phyloP scores from a whole-genome alignment of 2,888 invertebrate species.

The Seladonia tumulorum region DNA sequence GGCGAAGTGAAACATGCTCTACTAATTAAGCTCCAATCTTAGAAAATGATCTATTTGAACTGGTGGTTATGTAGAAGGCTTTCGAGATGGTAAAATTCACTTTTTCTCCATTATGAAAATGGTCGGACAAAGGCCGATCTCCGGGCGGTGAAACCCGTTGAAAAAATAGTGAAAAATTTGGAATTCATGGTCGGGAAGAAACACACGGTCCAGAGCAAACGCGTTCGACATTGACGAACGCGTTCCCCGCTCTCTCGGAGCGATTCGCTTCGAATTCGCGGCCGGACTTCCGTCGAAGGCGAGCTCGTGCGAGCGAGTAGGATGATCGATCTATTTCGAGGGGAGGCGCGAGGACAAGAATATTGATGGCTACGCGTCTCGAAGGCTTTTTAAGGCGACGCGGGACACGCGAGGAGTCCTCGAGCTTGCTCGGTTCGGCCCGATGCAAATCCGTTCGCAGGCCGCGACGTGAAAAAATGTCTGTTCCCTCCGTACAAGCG shows the following conservation, averaged over 20 bases:
- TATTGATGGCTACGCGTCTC: constrained; percentile 4
- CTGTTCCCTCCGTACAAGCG: not conserved
- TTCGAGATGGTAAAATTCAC: no score
- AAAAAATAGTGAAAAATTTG: not conserved
- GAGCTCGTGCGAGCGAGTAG: not conserved
- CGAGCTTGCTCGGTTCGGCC: constrained; percentile 32
- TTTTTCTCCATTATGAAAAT: no score
- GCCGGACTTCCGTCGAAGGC: not conserved
- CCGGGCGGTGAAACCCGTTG: not conserved
- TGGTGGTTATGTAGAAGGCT: no score
- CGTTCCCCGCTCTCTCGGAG: not conserved
- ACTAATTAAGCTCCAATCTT: no score
- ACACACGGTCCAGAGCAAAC: not conserved
- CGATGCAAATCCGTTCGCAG: constrained; percentile 60
- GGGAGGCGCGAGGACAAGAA: constrained; percentile 2
- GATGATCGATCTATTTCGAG: constrained; percentile 20
- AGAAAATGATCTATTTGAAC: no score
- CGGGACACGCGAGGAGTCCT: constrained; percentile 16
- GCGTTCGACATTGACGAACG: not conserved
- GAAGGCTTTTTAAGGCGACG: constrained; percentile 25
- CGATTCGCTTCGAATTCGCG: constrained; percentile 3
- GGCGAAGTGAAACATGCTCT: not conserved
- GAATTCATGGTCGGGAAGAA: no score
- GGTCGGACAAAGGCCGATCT: no score
- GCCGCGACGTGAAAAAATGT: constrained; percentile 67